Conservation (phyloP, 2,113 vertebrate species). For the Ceyx margarethae region DNA sequence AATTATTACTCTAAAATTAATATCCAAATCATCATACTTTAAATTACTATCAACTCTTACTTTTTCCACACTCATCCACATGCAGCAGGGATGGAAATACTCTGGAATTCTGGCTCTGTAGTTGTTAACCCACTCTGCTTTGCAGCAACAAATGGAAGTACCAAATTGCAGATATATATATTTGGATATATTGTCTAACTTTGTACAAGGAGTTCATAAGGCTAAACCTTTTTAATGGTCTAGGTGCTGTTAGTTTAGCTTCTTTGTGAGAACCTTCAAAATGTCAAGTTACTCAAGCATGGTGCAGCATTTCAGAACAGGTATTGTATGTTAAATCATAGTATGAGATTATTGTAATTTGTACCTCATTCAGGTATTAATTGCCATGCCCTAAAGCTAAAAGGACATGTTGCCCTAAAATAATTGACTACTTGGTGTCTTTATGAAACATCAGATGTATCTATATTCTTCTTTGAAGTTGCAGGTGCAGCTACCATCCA, state of each 20-base stretch:
- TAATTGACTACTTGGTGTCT: neutral
- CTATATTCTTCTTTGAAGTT: neutral
- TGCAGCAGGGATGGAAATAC: neutral
- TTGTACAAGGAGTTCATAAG: neutral
- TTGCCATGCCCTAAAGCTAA: neutral
- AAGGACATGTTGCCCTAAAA: neutral
- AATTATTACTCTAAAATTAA: neutral
- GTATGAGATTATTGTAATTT: neutral
- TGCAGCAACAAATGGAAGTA: neutral
- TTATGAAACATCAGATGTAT: neutral
- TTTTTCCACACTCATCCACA: neutral
- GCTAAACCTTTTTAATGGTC: neutral
- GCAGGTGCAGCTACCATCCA: neutral
- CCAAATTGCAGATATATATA: neutral
- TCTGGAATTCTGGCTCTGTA: neutral
- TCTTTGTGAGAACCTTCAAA: slow-evolving; percentile 5
- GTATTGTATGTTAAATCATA: neutral
- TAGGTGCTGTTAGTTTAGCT: neutral
- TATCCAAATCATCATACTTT: neutral
- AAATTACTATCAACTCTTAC: neutral
- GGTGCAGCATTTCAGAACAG: neutral
- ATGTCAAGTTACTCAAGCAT: neutral
- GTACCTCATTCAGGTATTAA: neutral
- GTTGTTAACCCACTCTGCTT: neutral
- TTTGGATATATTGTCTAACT: neutral